These are phyloP conservation scores for Nymphalis urticae DNA, from an alignment of 2,888 invertebrate species.

Conservation along the genomic window DNA sequence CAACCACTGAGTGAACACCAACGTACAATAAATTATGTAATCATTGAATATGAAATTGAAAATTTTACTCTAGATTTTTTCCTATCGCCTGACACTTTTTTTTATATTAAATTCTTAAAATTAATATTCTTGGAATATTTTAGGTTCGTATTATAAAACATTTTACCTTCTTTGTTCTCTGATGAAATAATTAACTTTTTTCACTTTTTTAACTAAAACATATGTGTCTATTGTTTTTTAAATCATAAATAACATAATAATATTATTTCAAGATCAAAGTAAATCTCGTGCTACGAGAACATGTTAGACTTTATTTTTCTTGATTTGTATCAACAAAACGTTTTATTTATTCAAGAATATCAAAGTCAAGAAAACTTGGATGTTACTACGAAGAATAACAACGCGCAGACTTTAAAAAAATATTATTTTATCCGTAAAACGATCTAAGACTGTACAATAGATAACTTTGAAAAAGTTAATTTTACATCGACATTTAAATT, in stretches of 20 bases:
- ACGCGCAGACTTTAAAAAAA: conserved; percentile 3
- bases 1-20: neutral
- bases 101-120: neutral
- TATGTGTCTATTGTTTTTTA: neutral
- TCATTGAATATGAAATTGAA: neutral
- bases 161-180: neutral
- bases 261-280: neutral
- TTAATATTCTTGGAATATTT: neutral
- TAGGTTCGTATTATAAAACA: neutral
- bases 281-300: neutral
- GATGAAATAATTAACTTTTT: too few species aligned
- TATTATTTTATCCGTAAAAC: neutral
- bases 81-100: neutral
- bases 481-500: too few species aligned
- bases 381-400: conserved; percentile 17
- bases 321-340: conserved; percentile 19
- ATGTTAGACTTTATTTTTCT: conserved; percentile 18
- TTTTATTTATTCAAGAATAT: conserved; percentile 21
- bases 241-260: neutral
- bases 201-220: too few species aligned
- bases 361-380: conserved; percentile 15
- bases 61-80: neutral
- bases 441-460: neutral
- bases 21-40: neutral
- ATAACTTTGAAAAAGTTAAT: neutral